These are phyloP conservation scores for Apogon talboti DNA, from an alignment of 2,797 vertebrate genomes.

Conservation along the genomic window DNA sequence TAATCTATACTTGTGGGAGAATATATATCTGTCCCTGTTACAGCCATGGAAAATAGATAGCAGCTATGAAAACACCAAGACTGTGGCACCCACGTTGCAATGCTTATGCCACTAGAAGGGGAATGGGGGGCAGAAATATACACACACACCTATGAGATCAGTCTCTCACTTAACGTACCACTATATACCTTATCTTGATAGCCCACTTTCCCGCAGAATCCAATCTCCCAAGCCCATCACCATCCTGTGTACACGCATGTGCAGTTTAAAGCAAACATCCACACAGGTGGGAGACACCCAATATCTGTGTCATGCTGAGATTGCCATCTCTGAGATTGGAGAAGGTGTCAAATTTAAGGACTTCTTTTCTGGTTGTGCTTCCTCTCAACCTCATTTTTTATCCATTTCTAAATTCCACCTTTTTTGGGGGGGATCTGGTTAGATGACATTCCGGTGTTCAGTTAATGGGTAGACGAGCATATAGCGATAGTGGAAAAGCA, in stretches of 20 bases:
- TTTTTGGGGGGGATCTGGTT: slow-evolving; percentile 7
- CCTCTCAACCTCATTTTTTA: slow-evolving; percentile 13
- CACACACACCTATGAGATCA: background rate
- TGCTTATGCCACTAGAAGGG: background rate
- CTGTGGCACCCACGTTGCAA: slow-evolving; percentile 4
- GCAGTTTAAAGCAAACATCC: background rate
- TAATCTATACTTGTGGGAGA: slow-evolving; percentile 17
- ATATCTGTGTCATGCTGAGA: slow-evolving; percentile 60
- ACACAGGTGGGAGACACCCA: slow-evolving; percentile 37
- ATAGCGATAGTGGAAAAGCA: background rate
- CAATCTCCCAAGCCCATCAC: slow-evolving; percentile 26
- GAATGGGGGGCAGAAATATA: background rate
- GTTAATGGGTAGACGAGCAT: too few species aligned
- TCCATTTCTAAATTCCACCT: background rate
- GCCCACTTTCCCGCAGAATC: slow-evolving; percentile 43
- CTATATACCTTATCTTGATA: slow-evolving; percentile 47
- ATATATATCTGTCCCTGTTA: slow-evolving; percentile 29
- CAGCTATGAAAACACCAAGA: slow-evolving; percentile 13
- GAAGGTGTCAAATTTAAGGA: slow-evolving; percentile 40
- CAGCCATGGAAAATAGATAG: slow-evolving; percentile 21
- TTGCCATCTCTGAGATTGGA: slow-evolving; percentile 48
- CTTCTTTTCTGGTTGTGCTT: background rate
- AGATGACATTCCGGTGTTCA: background rate
- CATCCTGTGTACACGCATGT: background rate
- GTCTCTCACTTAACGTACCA: slow-evolving; percentile 16